Conservation (phyloP, 2,888 invertebrate genomes). For the Callyntrura sp. region DNA sequence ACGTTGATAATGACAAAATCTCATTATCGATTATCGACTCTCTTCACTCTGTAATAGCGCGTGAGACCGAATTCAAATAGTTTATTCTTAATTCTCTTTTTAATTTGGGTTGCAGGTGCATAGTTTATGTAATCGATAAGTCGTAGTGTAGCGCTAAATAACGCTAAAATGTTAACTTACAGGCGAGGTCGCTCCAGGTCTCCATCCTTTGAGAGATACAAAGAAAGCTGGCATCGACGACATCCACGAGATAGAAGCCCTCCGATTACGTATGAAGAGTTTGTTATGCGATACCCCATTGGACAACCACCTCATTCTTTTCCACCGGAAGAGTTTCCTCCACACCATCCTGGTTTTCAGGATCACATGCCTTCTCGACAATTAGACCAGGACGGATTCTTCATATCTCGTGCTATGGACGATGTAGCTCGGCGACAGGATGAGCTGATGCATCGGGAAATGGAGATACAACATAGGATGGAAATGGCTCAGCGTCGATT, state of each 20-base stretch:
- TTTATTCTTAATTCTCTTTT: no score
- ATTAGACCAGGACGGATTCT: not conserved
- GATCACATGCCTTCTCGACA: not conserved
- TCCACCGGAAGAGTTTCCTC: slow-evolving; percentile 10
- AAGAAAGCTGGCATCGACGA: slow-evolving; percentile 38
- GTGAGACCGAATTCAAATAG: no score
- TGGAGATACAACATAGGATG: slow-evolving; percentile 62
- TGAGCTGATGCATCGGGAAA: slow-evolving; percentile 59
- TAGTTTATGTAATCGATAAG: no score
- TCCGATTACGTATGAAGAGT: slow-evolving; percentile 47
- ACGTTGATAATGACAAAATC: no score
- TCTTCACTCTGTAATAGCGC: no score
- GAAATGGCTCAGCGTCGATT: slow-evolving; percentile 53
- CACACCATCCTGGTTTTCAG: slow-evolving; percentile 1
- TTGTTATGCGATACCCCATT: slow-evolving; percentile 35
- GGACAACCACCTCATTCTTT: slow-evolving; percentile 27
- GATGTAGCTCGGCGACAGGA: slow-evolving; percentile 42
- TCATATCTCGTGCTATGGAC: slow-evolving; percentile 54
- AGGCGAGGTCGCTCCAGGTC: slow-evolving; percentile 63
- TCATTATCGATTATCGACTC: no score
- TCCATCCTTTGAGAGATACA: slow-evolving; percentile 49
- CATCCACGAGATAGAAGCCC: slow-evolving; percentile 54
- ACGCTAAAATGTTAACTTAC: slow-evolving; percentile 19
- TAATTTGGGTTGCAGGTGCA: no score
- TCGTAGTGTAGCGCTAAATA: no score